Base-by-base conservation (phyloP, 2,113 vertebrate genomes). In the Cyanistes caeruleus region DNA sequence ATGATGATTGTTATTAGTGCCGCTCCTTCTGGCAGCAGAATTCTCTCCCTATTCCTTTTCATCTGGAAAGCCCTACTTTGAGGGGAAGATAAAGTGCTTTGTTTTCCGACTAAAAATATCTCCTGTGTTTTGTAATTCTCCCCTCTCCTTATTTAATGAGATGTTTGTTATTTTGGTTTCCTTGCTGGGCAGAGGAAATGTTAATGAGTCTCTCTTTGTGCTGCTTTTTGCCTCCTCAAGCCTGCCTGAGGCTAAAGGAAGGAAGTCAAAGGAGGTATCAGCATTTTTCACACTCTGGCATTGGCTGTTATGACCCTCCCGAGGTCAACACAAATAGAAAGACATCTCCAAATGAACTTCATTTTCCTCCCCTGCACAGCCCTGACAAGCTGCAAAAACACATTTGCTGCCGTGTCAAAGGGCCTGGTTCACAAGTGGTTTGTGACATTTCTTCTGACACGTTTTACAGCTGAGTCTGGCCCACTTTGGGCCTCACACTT, bases 101-200 rank as follows among this genome's bases (percentile, higher is more conserved):
- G 79, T 87, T 94, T 95, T 22, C 56, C 5, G 2, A 13, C 73
- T 91, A 91, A 91, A 96, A 94, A 91, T 95, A 91, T 13, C 53
- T 87, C 43, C 73, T 2, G 9, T 3, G 18, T 60, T 95, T 63
- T 58, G 43, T 9, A 55, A 73, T 33, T n/a, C 64, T 94, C 60
- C 55, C 11, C 15, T 59, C 51, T 20, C 31, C 9, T 43, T 84
- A 33, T 78, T 88, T 94, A 83, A 94, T 72, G 64, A 72, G 56
- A 14, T 78, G 39, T 92, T 96, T 94, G 73, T 90, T 84, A 63
- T 77, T 94, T 95, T 67, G 5, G 0, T 51, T 67, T 77, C 72
- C 72, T 90, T 30, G 2, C 63, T 4, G 63, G 79, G 88, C 49
- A 88, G 59, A 37, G 83, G 73, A 87, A 33, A 87, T 46, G 21